Base-by-base conservation (phyloP, 2,113 vertebrate genomes). In the Channa argus region DNA sequence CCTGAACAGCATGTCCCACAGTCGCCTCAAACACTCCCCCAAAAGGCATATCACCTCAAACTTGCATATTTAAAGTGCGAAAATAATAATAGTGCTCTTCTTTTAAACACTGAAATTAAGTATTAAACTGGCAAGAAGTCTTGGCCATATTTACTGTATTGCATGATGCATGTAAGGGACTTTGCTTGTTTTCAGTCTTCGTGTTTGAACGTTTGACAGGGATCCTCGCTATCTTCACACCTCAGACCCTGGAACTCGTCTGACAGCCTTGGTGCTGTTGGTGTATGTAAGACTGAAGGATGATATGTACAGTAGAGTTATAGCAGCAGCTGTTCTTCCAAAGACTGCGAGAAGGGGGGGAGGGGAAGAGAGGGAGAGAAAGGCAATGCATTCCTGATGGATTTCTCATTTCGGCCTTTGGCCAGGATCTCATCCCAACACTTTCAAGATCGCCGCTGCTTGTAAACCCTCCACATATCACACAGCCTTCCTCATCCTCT, bases 371-470 rank as follows among this genome's bases (percentile, higher is more conserved):
- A 73, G 85, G 79, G 85, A 79, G 83, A 87, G 84, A 88, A 88
- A 89, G 83, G 1, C 85, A 93, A 92, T 90, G 81, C 95, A 96
- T 98, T 98, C 96, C 96, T 96, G 93, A 87, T 93, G 82, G 93
- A 94, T 97, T 95, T 95, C 96, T 96, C 96, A 96, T 94, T 86
- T 95, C 91, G 65, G 89, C 83, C 93, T 91, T 96, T 96, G 96
- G 96, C 95, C 93, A 86, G 70, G 84, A 83, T 80, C 72, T 88
- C 95, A 96, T 97, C 96, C 95, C 95, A 95, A 94, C 94, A 92
- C 95, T 94, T 94, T 90, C 93, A 95, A 94, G 94, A 93, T 94
- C 63, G 85, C 95, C 83, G 90, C 94, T 88, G 90, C 95, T 95
- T 94, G 94, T 96, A 95, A 96, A 95, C 91, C 88, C 92, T 94